Evolutionary conservation across 1,140 invertebrate genomes (phyloP).

Genomic region (Listronotus oregonensis): DNA sequence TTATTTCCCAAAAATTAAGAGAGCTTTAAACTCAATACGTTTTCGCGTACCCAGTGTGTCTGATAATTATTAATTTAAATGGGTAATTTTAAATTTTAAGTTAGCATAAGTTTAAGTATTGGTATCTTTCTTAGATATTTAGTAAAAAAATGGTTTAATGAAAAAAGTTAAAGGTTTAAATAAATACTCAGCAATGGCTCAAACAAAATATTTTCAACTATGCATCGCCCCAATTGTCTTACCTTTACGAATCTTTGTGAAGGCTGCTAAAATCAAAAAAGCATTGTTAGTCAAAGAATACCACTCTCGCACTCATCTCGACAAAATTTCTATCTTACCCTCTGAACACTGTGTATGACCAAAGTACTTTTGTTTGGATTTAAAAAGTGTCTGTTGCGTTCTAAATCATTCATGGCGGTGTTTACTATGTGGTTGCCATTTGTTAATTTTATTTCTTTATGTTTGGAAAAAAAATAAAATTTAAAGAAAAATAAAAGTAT

Average conservation of each 20-base stretch:
- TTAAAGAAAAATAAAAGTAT: too few species aligned
- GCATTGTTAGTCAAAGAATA: constrained; percentile 19
- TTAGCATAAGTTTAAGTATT: too few species aligned
- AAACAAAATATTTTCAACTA: constrained; percentile 10
- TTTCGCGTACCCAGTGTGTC: too few species aligned
- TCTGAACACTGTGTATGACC: constrained; percentile 86
- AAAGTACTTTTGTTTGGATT: constrained; percentile 82
- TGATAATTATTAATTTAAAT: too few species aligned
- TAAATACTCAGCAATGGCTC: neutral
- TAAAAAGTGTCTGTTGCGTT: constrained; percentile 64
- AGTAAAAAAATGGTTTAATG: too few species aligned
- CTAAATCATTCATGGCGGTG: constrained; percentile 68
- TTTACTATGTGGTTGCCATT: constrained; percentile 68
- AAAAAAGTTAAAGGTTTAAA: too few species aligned
- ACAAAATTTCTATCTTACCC: constrained; percentile 63
- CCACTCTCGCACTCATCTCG: constrained; percentile 18
- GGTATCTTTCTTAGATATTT: too few species aligned
- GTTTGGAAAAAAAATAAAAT: too few species aligned
- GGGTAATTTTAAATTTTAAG: too few species aligned
- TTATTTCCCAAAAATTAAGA: too few species aligned
- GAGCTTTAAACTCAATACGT: too few species aligned
- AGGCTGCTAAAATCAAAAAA: constrained; percentile 51
- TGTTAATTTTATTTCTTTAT: too few species aligned
- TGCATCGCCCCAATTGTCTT: constrained; percentile 24
- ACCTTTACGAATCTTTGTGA: constrained; percentile 56